Conservation (phyloP, 2,797 vertebrate genomes). For the Urocyon cinereoargenteus region DNA sequence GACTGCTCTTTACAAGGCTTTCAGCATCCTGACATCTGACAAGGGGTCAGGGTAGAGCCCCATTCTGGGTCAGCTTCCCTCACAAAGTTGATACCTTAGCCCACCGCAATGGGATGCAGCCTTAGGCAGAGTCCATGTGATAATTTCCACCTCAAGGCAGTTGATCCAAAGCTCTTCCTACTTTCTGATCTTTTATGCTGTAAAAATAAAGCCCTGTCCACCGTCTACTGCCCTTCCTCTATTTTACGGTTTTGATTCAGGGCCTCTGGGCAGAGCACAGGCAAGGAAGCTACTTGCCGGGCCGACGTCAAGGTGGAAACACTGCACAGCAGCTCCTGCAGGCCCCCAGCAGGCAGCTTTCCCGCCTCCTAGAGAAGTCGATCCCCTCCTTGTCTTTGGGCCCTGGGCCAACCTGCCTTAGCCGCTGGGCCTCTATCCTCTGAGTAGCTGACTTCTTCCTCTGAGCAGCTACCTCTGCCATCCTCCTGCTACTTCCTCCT, state of each 20-base stretch:
- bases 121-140: background rate
- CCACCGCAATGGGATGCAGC: background rate
- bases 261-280: background rate
- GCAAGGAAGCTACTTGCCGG: background rate
- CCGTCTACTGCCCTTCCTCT: background rate
- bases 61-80: background rate
- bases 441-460: background rate
- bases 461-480: background rate
- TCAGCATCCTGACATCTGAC: background rate
- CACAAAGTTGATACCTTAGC: background rate
- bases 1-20: background rate
- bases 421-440: conserved; percentile 45
- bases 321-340: background rate
- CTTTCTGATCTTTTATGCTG: conserved; percentile 83
- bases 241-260: background rate
- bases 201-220: conserved; percentile 76
- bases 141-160: conserved; percentile 72
- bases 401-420: conserved; percentile 86
- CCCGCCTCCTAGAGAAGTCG: conserved; percentile 93
- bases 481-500: background rate
- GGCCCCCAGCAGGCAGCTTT: conserved; percentile 63
- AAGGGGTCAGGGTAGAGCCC: background rate
- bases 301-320: background rate
- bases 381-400: conserved; percentile 93
- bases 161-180: conserved; percentile 75